phyloP scores from a whole-genome alignment of 1,140 invertebrate genomes.

The Drosophila takahashii region DNA sequence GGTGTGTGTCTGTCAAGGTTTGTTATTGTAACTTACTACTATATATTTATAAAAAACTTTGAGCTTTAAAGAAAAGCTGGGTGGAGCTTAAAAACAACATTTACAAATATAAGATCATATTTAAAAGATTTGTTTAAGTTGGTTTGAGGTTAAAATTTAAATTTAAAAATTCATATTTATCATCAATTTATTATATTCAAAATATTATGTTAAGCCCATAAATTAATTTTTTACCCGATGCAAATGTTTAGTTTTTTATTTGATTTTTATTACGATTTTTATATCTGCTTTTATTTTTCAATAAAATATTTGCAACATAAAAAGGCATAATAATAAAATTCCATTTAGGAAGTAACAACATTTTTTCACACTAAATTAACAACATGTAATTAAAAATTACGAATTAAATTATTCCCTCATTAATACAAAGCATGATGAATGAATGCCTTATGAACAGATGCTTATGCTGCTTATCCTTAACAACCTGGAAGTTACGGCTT shows the following conservation, averaged over 20 bases:
- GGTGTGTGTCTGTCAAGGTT: conserved; percentile 7
- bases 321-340: neutral
- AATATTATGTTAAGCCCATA: too few species aligned
- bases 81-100: neutral
- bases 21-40: neutral
- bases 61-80: conserved; percentile 12
- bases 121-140: too few species aligned
- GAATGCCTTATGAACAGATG: conserved; percentile 27
- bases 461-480: conserved; percentile 63
- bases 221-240: too few species aligned
- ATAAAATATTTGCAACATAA: neutral
- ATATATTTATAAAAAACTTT: neutral
- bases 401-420: conserved; percentile 3
- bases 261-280: too few species aligned
- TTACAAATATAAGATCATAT: too few species aligned
- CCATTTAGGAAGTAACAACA: neutral
- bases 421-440: conserved; percentile 20
- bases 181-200: too few species aligned
- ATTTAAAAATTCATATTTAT: too few species aligned
- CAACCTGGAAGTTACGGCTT: conserved; percentile 64
- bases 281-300: too few species aligned
- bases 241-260: too few species aligned
- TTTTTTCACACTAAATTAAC: neutral
- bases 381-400: neutral
- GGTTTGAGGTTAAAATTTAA: too few species aligned